Conservation (phyloP, 2,888 invertebrate genomes). For the Cephus runcator region DNA sequence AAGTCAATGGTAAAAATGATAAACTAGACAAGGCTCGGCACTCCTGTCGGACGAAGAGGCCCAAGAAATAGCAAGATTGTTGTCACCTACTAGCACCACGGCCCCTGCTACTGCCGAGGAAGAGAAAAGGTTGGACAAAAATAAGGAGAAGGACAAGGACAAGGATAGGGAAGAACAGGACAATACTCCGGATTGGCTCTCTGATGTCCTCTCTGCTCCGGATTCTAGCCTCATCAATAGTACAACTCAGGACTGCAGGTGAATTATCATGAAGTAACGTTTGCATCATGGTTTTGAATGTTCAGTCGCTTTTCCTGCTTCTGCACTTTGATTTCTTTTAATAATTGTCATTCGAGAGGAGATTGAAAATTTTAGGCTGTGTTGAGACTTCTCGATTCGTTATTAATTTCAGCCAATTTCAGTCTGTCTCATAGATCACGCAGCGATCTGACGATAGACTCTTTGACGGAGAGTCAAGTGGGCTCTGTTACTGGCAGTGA, state of each 20-base stretch:
- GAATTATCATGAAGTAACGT: slow-evolving; percentile 27
- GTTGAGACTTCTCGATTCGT: background rate
- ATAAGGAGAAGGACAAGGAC: slow-evolving; percentile 67
- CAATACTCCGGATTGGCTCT: slow-evolving; percentile 68
- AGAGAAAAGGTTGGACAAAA: slow-evolving; percentile 63
- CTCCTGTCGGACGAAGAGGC: slow-evolving; percentile 90
- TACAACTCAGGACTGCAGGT: slow-evolving; percentile 63
- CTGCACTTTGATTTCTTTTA: background rate
- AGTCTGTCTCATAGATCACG: slow-evolving; percentile 61
- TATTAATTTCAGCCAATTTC: slow-evolving; percentile 22
- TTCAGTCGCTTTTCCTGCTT: background rate
- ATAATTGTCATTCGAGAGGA: background rate
- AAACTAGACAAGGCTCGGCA: slow-evolving; percentile 76
- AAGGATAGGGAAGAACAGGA: slow-evolving; percentile 63
- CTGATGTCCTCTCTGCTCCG: slow-evolving; percentile 71
- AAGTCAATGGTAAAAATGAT: slow-evolving; percentile 41
- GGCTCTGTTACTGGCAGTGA: slow-evolving; percentile 61
- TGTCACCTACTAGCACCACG: slow-evolving; percentile 69
- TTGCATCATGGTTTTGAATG: background rate
- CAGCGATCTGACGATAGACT: slow-evolving; percentile 63
- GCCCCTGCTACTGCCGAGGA: slow-evolving; percentile 44
- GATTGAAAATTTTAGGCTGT: background rate
- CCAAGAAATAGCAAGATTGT: slow-evolving; percentile 85
- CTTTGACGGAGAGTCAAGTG: slow-evolving; percentile 63
- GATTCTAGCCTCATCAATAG: slow-evolving; percentile 60